phyloP scores from a whole-genome alignment of 2,113 vertebrate species.

The Anguilla rostrata region DNA sequence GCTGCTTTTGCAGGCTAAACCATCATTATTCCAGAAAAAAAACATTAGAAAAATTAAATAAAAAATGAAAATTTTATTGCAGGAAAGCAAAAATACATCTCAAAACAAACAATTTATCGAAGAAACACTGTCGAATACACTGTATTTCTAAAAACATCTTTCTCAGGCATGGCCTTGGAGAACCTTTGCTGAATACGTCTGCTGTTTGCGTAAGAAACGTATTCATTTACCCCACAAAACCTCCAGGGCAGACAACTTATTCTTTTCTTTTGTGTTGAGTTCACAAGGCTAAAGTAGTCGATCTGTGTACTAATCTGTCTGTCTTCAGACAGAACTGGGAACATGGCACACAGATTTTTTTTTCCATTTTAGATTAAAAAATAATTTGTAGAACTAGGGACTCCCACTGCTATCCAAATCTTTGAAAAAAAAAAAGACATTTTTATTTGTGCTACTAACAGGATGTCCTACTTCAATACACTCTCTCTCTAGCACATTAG shows the following conservation, averaged over 20 bases:
- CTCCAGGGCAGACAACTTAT: conserved; percentile 14
- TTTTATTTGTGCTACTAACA: conserved; percentile 30
- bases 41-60: neutral
- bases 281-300: conserved; percentile 11
- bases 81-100: neutral
- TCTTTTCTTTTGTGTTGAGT: conserved; percentile 16
- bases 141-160: neutral
- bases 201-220: conserved; percentile 23
- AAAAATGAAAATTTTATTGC: neutral
- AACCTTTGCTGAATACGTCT: conserved; percentile 19
- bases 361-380: conserved; percentile 19
- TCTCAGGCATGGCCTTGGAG: conserved; percentile 13
- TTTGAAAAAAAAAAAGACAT: conserved; percentile 35
- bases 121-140: neutral
- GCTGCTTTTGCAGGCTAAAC: neutral
- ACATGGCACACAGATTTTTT: neutral
- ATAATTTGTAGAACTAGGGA: conserved; percentile 32
- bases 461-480: conserved; percentile 31
- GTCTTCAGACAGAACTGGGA: neutral
- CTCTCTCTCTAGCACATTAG: conserved; percentile 31
- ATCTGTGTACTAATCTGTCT: conserved; percentile 16
- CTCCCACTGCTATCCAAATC: conserved; percentile 21
- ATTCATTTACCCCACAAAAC: conserved; percentile 19
- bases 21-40: neutral
- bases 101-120: neutral